Evolutionary conservation across 2,888 invertebrate species (phyloP), one percentile per base, ranked within the genome.

Genomic region (Siphlonurus alternatus): DNA sequence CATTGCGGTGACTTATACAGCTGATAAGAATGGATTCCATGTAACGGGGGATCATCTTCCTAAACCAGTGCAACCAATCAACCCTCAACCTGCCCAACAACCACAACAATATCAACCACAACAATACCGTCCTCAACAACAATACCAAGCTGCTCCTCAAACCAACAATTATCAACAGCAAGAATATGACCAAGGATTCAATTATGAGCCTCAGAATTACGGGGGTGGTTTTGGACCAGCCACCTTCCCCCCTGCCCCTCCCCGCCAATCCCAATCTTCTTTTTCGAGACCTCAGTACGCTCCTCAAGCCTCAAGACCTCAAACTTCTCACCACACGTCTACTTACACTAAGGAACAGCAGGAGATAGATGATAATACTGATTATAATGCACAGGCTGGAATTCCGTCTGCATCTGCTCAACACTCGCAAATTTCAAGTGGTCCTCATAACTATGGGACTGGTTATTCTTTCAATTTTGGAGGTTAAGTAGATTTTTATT

Each of bases 401-500:
- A n/a, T n/a, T n/a, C n/a, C n/a, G n/a, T n/a, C n/a, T n/a, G n/a
- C n/a, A n/a, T n/a, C n/a, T n/a, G n/a, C n/a, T n/a, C n/a, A n/a
- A n/a, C n/a, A n/a, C n/a, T n/a, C n/a, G 5, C 22, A 56, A n/a
- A 61, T 61, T 2, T 38, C 62, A 62, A 66, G 62, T 61, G 61
- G 7, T 1, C 80, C 84, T 0, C 80, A 84, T 70, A 80, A 74
- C 53, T 85, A 84, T 67, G 84, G 84, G 0, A 76, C 74, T 2
- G 85, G 85, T 0, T 85, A 82, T 70, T 77, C 82, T 0, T 85
- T 85, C 70, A 79, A 83, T 51, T 84, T 85, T 69, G 75, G 77
- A 66, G 82, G 82, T 67, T 82, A 76, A 72, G 61, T 22, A 18
- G n/a, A n/a, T n/a, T n/a, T n/a, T n/a, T n/a, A n/a, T n/a, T n/a